Evolutionary conservation across 2,113 vertebrate genomes (phyloP).

Genomic region (Suricata suricatta): DNA sequence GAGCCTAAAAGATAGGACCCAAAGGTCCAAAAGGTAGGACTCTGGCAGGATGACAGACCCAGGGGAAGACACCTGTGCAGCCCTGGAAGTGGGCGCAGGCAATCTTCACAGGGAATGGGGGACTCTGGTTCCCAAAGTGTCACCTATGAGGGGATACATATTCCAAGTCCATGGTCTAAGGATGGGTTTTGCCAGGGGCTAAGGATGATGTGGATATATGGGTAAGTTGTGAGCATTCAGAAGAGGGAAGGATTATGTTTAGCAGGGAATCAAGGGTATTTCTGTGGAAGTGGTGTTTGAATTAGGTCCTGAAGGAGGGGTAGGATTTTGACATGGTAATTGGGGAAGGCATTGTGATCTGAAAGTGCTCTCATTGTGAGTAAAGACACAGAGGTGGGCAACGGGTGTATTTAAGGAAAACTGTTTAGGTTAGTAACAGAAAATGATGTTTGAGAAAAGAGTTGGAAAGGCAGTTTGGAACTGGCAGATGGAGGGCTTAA

Average conservation of each 20-base stretch:
- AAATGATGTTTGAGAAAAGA: neutral
- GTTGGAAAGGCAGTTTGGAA: neutral
- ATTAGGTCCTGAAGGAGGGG: neutral
- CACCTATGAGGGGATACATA: neutral
- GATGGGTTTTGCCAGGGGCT: neutral
- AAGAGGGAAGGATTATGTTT: neutral
- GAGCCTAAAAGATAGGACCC: neutral
- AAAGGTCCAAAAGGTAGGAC: neutral
- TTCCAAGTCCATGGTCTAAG: neutral
- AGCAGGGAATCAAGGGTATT: neutral
- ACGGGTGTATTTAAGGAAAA: neutral
- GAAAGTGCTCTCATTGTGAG: neutral
- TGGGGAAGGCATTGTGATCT: neutral
- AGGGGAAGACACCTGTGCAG: neutral
- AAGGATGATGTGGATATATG: accelerated
- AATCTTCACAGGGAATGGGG: neutral
- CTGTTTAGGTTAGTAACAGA: neutral
- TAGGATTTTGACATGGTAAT: neutral
- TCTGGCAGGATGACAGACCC: neutral
- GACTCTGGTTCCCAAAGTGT: neutral
- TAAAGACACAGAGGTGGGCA: neutral
- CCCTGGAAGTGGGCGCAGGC: neutral
- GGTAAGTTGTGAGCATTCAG: neutral
- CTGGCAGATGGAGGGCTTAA: neutral
- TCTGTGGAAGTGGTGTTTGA: neutral